Evolutionary conservation across 2,888 invertebrate genomes (phyloP).

Genomic region (Harpalus rufipes): DNA sequence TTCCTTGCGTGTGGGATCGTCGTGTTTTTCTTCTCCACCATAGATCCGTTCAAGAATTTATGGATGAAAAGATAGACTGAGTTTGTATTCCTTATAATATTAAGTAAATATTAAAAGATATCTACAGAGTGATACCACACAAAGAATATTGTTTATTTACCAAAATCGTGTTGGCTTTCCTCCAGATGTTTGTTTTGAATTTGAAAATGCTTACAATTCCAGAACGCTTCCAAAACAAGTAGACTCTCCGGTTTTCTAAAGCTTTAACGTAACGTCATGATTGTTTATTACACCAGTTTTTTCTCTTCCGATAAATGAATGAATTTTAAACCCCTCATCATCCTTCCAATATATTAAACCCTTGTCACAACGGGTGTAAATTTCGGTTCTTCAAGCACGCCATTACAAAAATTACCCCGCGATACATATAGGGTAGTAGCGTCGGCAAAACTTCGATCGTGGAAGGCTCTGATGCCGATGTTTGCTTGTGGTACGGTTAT

Average conservation of each 20-base stretch:
- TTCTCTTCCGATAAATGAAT: no score
- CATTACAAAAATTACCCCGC: slow-evolving; percentile 5
- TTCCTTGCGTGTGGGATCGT: no score
- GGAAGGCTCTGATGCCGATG: slow-evolving; percentile 25
- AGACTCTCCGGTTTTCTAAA: no score
- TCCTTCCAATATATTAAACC: neutral
- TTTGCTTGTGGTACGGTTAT: slow-evolving; percentile 5
- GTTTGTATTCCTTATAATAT: neutral
- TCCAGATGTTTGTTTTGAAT: slow-evolving; percentile 35
- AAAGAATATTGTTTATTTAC: slow-evolving; percentile 30
- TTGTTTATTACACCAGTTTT: no score
- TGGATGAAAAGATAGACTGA: no score
- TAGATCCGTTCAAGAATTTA: no score
- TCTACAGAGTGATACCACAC: neutral
- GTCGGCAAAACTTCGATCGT: neutral
- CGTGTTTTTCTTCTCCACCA: no score
- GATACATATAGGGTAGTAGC: no score
- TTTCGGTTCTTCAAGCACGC: neutral
- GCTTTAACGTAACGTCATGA: no score
- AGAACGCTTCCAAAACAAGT: no score
- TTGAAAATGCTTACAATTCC: slow-evolving; percentile 28
- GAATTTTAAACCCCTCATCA: neutral
- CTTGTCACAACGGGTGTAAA: neutral
- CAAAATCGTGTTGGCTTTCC: slow-evolving; percentile 22
- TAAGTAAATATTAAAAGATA: slow-evolving; percentile 7